Base-by-base conservation (phyloP, 2,888 invertebrate genomes). In the Hermodice carunculata region DNA sequence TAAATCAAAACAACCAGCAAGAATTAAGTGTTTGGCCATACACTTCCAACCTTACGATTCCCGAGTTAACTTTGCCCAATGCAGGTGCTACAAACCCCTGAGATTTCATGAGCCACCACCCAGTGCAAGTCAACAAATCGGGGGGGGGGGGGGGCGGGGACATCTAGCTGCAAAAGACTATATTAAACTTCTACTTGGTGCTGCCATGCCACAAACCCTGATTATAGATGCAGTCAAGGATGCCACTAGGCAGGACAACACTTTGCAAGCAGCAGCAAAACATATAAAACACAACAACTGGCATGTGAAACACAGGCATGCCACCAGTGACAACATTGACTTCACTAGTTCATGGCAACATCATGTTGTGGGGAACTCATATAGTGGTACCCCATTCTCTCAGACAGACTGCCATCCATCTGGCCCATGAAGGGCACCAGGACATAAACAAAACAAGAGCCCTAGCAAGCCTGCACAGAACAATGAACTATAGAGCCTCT, bases 1-100 rank as follows among this genome's bases (percentile, higher is more conserved):
- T 19, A 73, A 26, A 19, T 74, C 75, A 5, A 76, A 72, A 63
- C 75, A 76, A 4, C 63, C 73, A 64, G 57, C 74, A 31, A 46
- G 76, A n/a, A 68, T 81, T 6, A 73, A 76, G 64, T 40, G 77
- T 17, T 77, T 74, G 76, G 51, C 69, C 5, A 49, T 79, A 6
- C 28, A 69, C 14, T 31, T 76, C 24, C 73, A 73, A 53, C 69
- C 68, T 31, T 76, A 75, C 61, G 61, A 70, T 22, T 43, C 71
- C 31, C 67, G 31, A 1, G 67, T 75, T 6, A 29, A 49, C 32
- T 77, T 75, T 48, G 56, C 44, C 17, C n/a, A n/a, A n/a, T n/a
- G 68, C 70, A 17, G 75, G 77, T 6, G 48, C 26, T 22, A 67
- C 71, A 40, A 79, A 77, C 53, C 74, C 76, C 17, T 71, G 71